These are phyloP conservation scores for Mylabris phalerata DNA, from an alignment of 1,140 invertebrate species.

Conservation along the genomic window DNA sequence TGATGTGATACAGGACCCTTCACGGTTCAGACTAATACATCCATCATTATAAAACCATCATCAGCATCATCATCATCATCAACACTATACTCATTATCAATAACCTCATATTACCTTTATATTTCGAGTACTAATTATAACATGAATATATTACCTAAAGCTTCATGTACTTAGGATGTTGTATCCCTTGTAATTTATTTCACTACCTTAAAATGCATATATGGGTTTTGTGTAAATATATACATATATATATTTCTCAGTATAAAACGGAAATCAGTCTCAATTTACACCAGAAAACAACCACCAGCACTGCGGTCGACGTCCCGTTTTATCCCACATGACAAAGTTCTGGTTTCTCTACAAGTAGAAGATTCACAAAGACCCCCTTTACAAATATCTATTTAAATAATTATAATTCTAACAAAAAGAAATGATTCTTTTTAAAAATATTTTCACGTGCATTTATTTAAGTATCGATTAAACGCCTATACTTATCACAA, in stretches of 20 bases:
- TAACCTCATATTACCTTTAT: neutral
- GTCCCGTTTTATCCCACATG: conserved; percentile 12
- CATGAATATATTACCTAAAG: conserved; percentile 15
- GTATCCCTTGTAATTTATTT: conserved; percentile 13
- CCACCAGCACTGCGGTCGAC: conserved; percentile 7
- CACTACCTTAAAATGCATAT: conserved; percentile 7
- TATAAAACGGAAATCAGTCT: conserved; percentile 14
- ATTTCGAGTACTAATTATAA: conserved; percentile 10
- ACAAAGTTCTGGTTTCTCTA: conserved; percentile 3
- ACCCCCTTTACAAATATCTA: too few relatives aligned
- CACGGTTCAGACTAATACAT: conserved; percentile 8
- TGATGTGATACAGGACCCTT: conserved; percentile 14
- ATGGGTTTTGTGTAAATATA: too few relatives aligned
- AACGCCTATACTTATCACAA: too few relatives aligned
- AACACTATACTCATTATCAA: too few relatives aligned
- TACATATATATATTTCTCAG: conserved; percentile 7
- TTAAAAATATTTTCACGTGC: too few relatives aligned
- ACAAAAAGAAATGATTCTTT: too few relatives aligned
- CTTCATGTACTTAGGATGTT: conserved; percentile 12
- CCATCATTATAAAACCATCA: neutral
- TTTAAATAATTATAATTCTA: too few relatives aligned
- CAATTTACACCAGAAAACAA: conserved; percentile 14
- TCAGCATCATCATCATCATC: too few relatives aligned
- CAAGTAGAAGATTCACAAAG: too few relatives aligned
- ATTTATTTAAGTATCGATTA: too few relatives aligned